Evolutionary conservation across 2,888 invertebrate genomes (phyloP), one percentile per base, ranked within the genome.

Genomic region (Cosmia pyralina): DNA sequence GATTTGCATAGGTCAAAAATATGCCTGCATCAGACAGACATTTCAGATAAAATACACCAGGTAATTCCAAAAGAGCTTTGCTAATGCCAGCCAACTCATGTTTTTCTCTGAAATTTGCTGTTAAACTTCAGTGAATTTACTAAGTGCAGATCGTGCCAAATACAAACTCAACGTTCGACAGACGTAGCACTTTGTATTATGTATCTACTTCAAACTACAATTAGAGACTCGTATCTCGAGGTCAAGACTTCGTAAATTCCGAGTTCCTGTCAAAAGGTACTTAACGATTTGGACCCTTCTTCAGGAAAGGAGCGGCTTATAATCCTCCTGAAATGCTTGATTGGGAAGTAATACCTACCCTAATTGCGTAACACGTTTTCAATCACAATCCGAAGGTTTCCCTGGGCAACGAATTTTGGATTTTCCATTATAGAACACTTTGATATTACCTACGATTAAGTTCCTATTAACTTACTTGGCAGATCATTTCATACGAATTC

Each of bases 121-220:
- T 28, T 13, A 6, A 52, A 69, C 19, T 52, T 75, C 22, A 44
- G 8, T 41, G 10, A 28, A n/a, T 75, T 68, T 55, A 68, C 17
- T 38, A 50, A 68, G 44, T 69, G 44, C 19, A 68, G 34, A n/a
- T 46, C 68, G 60, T 59, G 63, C 50, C 44, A 38, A 76, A 77
- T 50, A 68, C 50, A 79, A 60, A 64, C 63, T n/a, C 1, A 5
- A 59, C 38, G 13, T 72, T 58, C 11, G 34, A 46, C 44, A 46
- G 59, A 60, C 62, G 77, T 38, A 55, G 73, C 64, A 63, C 66
- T 76, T 46, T 38, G 34, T 38, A 64, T 69, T 71, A 70, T 53
- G 15, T 64, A 19, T 59, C 58, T 64, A 71, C 53, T 77, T 78
- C 60, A 75, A 77, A 78, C 69, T 72, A 72, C 71, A 82, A 81